Base-by-base conservation (phyloP, 2,888 invertebrate genomes). In the Ophioninae sp. region DNA sequence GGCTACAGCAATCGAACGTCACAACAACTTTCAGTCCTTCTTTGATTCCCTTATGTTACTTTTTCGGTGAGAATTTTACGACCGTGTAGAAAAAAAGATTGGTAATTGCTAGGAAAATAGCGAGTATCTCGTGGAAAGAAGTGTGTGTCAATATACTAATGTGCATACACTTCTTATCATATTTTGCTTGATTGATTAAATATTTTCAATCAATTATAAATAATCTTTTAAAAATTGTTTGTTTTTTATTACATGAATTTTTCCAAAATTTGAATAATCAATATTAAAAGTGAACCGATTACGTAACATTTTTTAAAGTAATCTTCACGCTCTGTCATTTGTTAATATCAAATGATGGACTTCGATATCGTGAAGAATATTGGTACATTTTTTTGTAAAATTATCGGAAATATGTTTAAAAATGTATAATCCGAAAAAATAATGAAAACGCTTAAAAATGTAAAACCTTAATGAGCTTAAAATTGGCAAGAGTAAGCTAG, bases 1-100 rank as follows among this genome's bases (percentile, higher is more conserved):
- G 93, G 95, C 95, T 93, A 95, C 96, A 91, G 96, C 96, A 93
- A 96, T 98, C 94, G 97, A 97, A 95, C 95, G 97, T 92, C 98
- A 98, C 95, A 98, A 98, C 96, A 98, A 98, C 95, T 98, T 98
- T 95, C 96, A 97, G 94, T 96, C 96, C 93, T 98, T 98, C 95
- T 96, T 97, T 94, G 96, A 96, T 94, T 96, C 97, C 93, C 95
- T 98, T 93, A 96, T 98, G 95, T 96, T 98, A 93, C 96, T 98
- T 92, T 98, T 98, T 95, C 96, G 98, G 97, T 96, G 96, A 96
- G 96, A 79, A 68, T 68, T 67, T 74, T 44, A 39, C 57, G 57
- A 59, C 94, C 91, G 90, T 90, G 91, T 91, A 92, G 90, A 91
- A 67, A 64, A 17, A 13, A 41, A 44, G 17, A 75, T 72, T 76